A percentile compares a stretch with the other conserved stretches of the same genome.
These are phyloP conservation scores for Pachyramphus minor DNA, from an alignment of 2,113 vertebrate species.

Conservation along the genomic window DNA sequence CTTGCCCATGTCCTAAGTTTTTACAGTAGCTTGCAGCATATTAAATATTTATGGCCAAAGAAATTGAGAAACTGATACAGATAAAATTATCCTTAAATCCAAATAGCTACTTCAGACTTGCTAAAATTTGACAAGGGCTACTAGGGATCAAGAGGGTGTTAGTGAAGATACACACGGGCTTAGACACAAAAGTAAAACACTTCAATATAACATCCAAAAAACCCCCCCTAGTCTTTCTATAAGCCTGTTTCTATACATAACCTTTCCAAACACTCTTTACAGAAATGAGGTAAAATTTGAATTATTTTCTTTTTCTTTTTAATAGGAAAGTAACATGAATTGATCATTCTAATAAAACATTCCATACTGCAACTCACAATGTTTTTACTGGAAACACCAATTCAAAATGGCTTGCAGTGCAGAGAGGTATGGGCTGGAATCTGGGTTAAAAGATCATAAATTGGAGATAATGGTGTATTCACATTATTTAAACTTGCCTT, in stretches of 20 bases:
- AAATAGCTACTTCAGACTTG: neutral
- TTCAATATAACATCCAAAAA: neutral
- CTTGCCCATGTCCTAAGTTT: neutral
- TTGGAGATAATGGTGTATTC: neutral
- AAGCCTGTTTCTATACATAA: neutral
- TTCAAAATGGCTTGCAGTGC: neutral
- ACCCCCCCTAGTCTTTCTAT: fast-evolving
- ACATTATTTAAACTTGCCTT: neutral
- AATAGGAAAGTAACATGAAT: neutral
- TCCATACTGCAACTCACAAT: neutral
- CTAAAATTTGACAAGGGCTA: neutral
- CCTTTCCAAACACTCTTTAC: neutral
- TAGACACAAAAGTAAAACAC: neutral
- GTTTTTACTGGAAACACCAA: neutral
- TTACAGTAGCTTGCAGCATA: neutral
- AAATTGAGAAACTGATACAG: neutral
- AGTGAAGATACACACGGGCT: neutral
- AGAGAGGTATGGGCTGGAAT: neutral
- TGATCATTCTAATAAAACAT: neutral
- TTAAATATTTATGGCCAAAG: neutral
- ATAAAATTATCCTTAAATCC: neutral
- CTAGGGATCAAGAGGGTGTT: neutral
- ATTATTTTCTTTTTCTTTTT: neutral
- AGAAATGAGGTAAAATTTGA: neutral
- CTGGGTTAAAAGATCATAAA: neutral